Percentiles rank a stretch among this genome's conserved stretches.
These are phyloP conservation scores for Argyrosomus regius DNA, from an alignment of 2,797 vertebrate species.

Conservation along the genomic window DNA sequence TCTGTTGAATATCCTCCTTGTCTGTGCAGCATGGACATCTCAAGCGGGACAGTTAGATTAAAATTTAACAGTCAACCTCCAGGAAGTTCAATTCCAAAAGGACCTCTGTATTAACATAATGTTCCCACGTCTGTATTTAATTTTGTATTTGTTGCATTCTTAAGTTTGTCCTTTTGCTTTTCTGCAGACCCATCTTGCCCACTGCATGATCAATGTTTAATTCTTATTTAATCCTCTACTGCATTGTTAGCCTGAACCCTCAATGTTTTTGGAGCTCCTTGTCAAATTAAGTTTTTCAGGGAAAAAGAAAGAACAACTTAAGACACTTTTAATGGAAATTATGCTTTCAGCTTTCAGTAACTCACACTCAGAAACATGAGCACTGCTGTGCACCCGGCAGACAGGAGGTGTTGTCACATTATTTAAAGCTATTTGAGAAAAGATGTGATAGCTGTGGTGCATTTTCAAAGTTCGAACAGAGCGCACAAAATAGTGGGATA, in stretches of 20 bases:
- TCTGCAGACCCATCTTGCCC: slow-evolving; percentile 7
- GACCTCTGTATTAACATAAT: background rate
- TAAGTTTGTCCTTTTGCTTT: slow-evolving; percentile 7
- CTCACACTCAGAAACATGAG: slow-evolving; percentile 8
- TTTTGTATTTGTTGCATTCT: slow-evolving; percentile 16
- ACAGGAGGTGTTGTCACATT: slow-evolving; percentile 26
- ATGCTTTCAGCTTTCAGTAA: slow-evolving; percentile 29
- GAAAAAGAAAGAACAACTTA: background rate
- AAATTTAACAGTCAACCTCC: slow-evolving; percentile 4
- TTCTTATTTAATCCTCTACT: slow-evolving; percentile 20
- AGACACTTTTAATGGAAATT: slow-evolving; percentile 15
- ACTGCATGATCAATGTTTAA: slow-evolving; percentile 37
- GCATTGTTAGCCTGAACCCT: slow-evolving; percentile 15
- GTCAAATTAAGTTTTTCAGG: background rate
- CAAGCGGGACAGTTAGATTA: background rate
- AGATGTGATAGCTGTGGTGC: slow-evolving; percentile 13
- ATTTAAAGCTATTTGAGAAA: slow-evolving; percentile 49
- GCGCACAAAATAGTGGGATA: background rate
- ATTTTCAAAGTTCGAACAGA: slow-evolving; percentile 54
- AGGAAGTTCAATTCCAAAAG: slow-evolving; percentile 5
- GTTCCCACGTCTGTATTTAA: background rate
- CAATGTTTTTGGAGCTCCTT: slow-evolving; percentile 9
- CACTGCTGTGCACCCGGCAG: background rate
- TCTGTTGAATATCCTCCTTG: background rate
- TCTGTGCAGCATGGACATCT: slow-evolving; percentile 15